Base-by-base conservation (phyloP, 2,797 vertebrate genomes). In the Argyrosomus regius region DNA sequence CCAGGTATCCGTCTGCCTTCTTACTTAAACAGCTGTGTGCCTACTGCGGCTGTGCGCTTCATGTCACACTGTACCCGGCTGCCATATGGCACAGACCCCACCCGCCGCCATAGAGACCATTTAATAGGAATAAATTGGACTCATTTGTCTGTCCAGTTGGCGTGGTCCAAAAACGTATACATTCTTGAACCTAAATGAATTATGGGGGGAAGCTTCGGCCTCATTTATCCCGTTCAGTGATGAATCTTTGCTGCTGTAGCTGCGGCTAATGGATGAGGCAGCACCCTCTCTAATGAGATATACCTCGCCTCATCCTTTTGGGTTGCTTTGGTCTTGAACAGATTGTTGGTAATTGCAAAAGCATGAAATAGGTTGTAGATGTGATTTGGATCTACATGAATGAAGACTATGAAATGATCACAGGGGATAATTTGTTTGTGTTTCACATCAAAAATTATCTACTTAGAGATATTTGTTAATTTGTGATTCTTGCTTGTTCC, bases 61-160 rank as follows among this genome's bases (percentile, higher is more conserved):
- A 48, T 58, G 39, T 79, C 63, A 72, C 71, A 71, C 52, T 46
- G 57, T 68, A 48, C 59, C 72, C 43, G 11, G 39, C 20, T 22
- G 75, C 87, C 82, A 89, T 91, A 90, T 88, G 91, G 88, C 58
- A 8, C 22, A 39, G 61, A 22, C 84, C 62, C 76, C 63, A 0
- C 79, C 67, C 59, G 57, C 45, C 22, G 17, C 66, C 13, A 3
- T 60, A 54, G 45, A 65, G 56, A 61, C 58, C 72, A 49, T 86
- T 86, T 89, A 86, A 84, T 88, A 80, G 75, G 75, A 90, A 92
- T 88, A 80, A 83, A 93, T 90, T 90, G 67, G 77, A 78, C 72
- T 82, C 67, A 80, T 91, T 88, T 87, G 70, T 86, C 77, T 85
- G 71, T 66, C 64, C 73, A 81, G 71, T 89, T 86, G 72, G 72